Percentiles rank a stretch among this genome's conserved stretches.
Conservation (phyloP, 92 coral and sea anemone genomes). For the Parazoanthus swiftii region DNA sequence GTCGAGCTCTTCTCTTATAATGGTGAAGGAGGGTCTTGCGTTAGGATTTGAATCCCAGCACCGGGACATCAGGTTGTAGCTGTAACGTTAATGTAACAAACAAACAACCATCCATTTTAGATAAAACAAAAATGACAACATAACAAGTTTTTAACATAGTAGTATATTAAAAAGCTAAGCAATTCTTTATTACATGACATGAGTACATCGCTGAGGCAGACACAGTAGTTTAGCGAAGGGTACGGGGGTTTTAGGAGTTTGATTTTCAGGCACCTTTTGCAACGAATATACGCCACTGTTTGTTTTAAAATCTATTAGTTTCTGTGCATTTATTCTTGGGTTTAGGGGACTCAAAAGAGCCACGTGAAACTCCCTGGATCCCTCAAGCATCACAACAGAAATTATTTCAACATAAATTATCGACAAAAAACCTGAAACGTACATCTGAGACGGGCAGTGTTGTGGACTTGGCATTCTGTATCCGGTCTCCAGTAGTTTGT, state of each 20-base stretch:
- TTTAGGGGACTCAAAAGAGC: neutral
- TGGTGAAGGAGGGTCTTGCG: conserved; percentile 44
- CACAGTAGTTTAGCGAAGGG: too few relatives aligned
- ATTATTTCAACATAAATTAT: neutral
- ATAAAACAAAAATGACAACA: neutral
- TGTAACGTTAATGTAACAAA: conserved; percentile 9
- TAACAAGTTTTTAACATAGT: neutral
- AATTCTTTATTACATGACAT: neutral
- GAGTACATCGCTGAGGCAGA: too few relatives aligned
- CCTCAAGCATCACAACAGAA: neutral
- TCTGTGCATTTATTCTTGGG: too few relatives aligned
- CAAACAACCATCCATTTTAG: neutral
- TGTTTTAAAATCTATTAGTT: too few relatives aligned
- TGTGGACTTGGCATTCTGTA: conserved; percentile 35
- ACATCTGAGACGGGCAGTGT: conserved; percentile 18
- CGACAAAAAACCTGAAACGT: neutral
- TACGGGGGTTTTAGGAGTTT: too few relatives aligned
- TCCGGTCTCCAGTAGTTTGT: conserved; percentile 13
- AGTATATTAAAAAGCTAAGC: neutral
- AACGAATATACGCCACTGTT: too few relatives aligned
- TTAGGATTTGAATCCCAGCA: conserved; percentile 49
- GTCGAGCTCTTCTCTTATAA: conserved; percentile 46
- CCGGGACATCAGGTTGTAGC: conserved; percentile 59
- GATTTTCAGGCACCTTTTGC: too few relatives aligned
- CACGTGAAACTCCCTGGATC: too few relatives aligned